Percentiles rank a stretch among this genome's conserved stretches.
phyloP scores from a whole-genome alignment of 2,113 vertebrate species.

The Microtus ochrogaster region DNA sequence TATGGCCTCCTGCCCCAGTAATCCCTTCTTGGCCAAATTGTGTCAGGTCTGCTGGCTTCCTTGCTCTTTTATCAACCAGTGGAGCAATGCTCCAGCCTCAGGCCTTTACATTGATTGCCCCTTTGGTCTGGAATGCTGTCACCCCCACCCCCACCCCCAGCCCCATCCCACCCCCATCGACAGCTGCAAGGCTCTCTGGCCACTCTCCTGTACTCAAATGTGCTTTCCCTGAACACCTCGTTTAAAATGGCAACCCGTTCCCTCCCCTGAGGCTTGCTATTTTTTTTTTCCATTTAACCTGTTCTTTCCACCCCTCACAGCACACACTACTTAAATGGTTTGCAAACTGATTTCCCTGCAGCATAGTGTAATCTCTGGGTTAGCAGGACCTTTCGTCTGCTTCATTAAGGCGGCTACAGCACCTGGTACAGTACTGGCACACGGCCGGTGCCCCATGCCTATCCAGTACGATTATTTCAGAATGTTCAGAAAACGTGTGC shows the following conservation, averaged over 20 bases:
- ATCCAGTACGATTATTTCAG: not conserved
- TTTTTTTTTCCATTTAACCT: not conserved
- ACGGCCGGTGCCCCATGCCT: not conserved
- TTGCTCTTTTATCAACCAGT: not conserved
- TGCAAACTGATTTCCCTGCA: not conserved
- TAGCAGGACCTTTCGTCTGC: not conserved
- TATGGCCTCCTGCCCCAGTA: not conserved
- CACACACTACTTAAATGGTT: not conserved
- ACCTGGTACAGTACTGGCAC: not conserved
- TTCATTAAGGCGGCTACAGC: not conserved
- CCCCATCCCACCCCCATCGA: not conserved
- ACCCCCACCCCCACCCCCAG: not conserved
- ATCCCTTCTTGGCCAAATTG: not conserved
- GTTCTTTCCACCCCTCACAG: not conserved
- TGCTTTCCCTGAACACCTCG: not conserved
- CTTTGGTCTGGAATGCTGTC: not conserved
- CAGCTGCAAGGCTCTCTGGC: not conserved
- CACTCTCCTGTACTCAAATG: not conserved
- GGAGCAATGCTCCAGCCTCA: not conserved
- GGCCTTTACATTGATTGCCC: conserved; percentile 1
- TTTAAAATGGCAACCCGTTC: conserved; percentile 19
- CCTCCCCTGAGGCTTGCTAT: not conserved
- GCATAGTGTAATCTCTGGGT: not conserved
- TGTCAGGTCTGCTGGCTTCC: not conserved
- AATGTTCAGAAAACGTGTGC: not conserved